These are phyloP conservation scores for Eucera pruinosa DNA, from an alignment of 2,888 invertebrate genomes.

Conservation along the genomic window DNA sequence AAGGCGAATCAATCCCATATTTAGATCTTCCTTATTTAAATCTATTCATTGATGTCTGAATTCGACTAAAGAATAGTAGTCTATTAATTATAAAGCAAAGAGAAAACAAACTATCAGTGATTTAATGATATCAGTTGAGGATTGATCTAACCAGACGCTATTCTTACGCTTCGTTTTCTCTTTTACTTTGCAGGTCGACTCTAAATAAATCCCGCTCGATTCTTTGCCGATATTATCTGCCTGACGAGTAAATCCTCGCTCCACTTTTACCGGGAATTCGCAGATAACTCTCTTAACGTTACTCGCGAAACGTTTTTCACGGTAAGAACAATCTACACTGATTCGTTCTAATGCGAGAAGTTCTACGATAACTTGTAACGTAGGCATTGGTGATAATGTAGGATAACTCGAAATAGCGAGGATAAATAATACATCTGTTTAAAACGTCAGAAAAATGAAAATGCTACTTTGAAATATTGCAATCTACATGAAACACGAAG, in stretches of 20 bases:
- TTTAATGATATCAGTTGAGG: no score
- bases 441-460: neutral
- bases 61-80: no score
- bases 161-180: no score
- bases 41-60: no score
- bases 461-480: neutral
- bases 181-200: neutral
- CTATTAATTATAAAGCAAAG: no score
- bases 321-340: constrained; percentile 10
- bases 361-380: constrained; percentile 2
- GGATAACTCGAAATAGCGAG: neutral
- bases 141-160: neutral
- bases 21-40: no score
- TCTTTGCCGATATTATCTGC: constrained; percentile 11
- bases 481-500: neutral
- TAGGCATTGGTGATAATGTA: neutral
- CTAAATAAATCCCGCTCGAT: constrained; percentile 1
- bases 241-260: constrained; percentile 1
- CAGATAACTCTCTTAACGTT: constrained; percentile 16
- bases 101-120: no score
- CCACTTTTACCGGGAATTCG: constrained; percentile 8
- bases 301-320: constrained; percentile 5
- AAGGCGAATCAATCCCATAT: no score
- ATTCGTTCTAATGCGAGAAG: constrained; percentile 15
- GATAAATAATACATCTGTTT: neutral